Evolutionary conservation across 2,797 vertebrate species (phyloP).

Genomic region (Platalea minor): DNA sequence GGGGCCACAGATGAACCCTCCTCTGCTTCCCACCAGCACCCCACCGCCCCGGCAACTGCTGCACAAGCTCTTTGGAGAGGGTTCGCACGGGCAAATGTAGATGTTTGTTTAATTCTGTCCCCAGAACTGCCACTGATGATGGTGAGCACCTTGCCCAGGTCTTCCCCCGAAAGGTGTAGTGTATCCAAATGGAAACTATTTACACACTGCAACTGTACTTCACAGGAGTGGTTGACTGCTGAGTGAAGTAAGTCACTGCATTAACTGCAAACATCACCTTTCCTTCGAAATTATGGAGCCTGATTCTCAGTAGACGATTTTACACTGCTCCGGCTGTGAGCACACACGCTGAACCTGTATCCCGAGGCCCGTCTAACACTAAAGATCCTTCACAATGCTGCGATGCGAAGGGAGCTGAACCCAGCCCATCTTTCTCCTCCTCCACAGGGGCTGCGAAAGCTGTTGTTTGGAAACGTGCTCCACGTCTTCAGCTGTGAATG

Average conservation of each 20-base stretch:
- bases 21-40: background rate
- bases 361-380: fast-evolving
- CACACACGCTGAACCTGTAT: fast-evolving
- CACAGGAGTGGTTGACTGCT: background rate
- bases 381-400: fast-evolving
- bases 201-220: too few species aligned
- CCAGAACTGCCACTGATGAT: background rate
- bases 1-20: background rate
- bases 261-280: background rate
- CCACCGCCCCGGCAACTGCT: fast-evolving
- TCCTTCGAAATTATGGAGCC: background rate
- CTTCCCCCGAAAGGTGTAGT: background rate
- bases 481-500: constrained; percentile 79
- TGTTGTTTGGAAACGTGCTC: constrained; percentile 77
- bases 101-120: background rate
- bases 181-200: background rate
- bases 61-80: too few species aligned
- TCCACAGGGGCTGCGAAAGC: constrained; percentile 76
- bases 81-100: background rate
- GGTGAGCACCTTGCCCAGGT: background rate
- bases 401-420: background rate
- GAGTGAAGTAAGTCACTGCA: background rate
- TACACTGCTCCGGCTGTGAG: background rate
- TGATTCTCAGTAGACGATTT: fast-evolving
- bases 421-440: background rate